Conservation (phyloP, 2,113 vertebrate genomes). For the Oryzias celebensis region DNA sequence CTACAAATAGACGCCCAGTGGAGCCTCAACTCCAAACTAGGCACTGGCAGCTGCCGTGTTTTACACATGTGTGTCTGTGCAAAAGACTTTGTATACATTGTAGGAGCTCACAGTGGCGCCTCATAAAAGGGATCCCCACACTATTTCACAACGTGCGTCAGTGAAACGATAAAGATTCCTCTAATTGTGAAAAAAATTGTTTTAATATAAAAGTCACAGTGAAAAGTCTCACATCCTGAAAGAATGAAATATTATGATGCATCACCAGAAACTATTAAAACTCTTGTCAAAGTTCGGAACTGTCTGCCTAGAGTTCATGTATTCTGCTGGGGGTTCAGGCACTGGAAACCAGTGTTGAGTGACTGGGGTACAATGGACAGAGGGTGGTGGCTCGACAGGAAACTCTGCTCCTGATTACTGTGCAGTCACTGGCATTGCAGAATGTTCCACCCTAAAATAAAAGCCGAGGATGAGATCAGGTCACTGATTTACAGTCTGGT, state of each 20-base stretch:
- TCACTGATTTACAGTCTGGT: not conserved
- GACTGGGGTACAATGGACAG: slow-evolving; percentile 48
- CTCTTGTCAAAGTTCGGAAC: slow-evolving; percentile 25
- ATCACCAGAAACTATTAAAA: slow-evolving; percentile 16
- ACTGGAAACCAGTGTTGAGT: slow-evolving; percentile 41
- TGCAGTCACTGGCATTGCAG: slow-evolving; percentile 3
- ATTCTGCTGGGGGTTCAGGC: slow-evolving; percentile 13
- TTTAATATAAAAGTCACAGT: no score
- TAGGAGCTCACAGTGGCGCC: slow-evolving; percentile 22
- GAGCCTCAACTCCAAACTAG: slow-evolving; percentile 78
- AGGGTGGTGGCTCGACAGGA: slow-evolving; percentile 53
- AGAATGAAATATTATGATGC: not conserved
- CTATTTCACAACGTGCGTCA: not conserved
- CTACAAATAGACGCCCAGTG: slow-evolving; percentile 79
- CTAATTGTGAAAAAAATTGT: no score
- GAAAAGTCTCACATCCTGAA: no score
- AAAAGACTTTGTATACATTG: slow-evolving; percentile 44
- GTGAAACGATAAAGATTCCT: no score
- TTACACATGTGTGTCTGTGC: slow-evolving; percentile 31
- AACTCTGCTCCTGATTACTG: slow-evolving; percentile 49
- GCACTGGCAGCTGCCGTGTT: slow-evolving; percentile 77
- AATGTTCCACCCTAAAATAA: slow-evolving; percentile 21
- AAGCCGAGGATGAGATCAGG: not conserved
- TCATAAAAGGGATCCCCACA: not conserved
- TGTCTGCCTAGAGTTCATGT: slow-evolving; percentile 18